phyloP scores from a whole-genome alignment of 1,140 invertebrate genomes.

The Drosophila micromelanica region DNA sequence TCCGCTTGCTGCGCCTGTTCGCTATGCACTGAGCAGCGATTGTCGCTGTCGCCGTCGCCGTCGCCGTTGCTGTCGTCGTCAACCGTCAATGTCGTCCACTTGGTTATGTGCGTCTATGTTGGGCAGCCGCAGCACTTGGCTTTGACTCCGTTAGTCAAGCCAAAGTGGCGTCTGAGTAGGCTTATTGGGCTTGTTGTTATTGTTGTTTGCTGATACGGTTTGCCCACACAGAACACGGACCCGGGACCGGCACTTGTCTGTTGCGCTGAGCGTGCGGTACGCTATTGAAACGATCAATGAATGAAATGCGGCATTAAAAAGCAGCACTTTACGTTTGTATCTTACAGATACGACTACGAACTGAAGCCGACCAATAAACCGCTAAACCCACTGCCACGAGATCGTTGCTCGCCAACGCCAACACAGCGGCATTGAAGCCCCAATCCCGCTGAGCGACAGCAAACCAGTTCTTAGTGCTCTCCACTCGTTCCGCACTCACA shows the following conservation, averaged over 20 bases:
- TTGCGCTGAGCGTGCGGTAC: slow-evolving; percentile 71
- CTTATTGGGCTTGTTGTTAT: slow-evolving; percentile 45
- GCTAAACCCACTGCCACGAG: slow-evolving; percentile 74
- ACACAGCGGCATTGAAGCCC: slow-evolving; percentile 70
- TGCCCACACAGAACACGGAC: slow-evolving; percentile 60
- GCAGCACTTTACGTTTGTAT: slow-evolving; percentile 57
- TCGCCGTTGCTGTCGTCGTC: slow-evolving; percentile 31
- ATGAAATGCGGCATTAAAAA: slow-evolving; percentile 80
- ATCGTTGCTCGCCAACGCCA: slow-evolving; percentile 57
- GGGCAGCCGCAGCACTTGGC: slow-evolving; percentile 60
- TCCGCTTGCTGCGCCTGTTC: slow-evolving; percentile 74
- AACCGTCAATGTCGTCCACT: slow-evolving; percentile 62
- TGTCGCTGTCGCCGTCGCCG: slow-evolving; percentile 50
- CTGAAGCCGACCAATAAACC: slow-evolving; percentile 73
- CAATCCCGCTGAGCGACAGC: slow-evolving; percentile 28
- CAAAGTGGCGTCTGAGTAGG: slow-evolving; percentile 33
- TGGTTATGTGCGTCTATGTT: slow-evolving; percentile 39
- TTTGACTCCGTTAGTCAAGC: slow-evolving; percentile 74
- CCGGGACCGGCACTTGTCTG: slow-evolving; percentile 42
- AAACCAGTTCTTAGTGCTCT: slow-evolving; percentile 71
- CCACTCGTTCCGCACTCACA: slow-evolving; percentile 30
- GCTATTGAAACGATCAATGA: slow-evolving; percentile 81
- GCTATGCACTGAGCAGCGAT: slow-evolving; percentile 69
- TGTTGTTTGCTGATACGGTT: slow-evolving; percentile 21
- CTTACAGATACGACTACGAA: slow-evolving; percentile 62